Base-by-base conservation (phyloP, 1,140 invertebrate species). In the Schlechtendalia chinensis region DNA sequence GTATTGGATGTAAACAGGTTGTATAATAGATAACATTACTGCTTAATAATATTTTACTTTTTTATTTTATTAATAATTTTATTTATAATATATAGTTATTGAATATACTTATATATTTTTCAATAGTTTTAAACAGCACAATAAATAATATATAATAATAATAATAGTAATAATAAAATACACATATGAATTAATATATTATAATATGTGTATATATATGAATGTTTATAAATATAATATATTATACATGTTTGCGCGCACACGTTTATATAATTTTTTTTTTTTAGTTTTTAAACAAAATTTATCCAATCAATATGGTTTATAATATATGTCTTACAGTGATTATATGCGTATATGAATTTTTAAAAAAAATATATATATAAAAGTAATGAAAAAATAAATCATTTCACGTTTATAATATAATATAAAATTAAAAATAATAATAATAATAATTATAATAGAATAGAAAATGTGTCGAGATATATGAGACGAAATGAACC, bases 331-430 rank as follows among this genome's bases (percentile, higher is more conserved):
- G n/a, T n/a, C n/a, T 39, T 61, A 19, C 45, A 59, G 8, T n/a
- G n/a, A n/a, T n/a, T 47, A 77, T 61, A 11, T 54, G 32, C 47
- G 29, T 77, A n/a, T n/a, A n/a, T n/a, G n/a, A n/a, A n/a, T n/a
- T n/a, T n/a, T n/a, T n/a, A n/a, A n/a, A n/a, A n/a, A n/a, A 39
- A 4, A 39, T 39, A 39, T 79, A 63, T 79, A 79, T 75, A 79
- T 63, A 79, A 61, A 79, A 79, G 47, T 79, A 77, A 79, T 79
- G 75, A 39, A 79, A 79, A 79, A 79, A 79, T 79, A 79, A 79
- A 79, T 79, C 39, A 59, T 75, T 79, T 61, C 12, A 79, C 61
- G 32, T 47, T 39, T 63, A 61, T 27, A 63, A 32, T 79, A 63
- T 61, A 61, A 47, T 79, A 63, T 63, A 79, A 79, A 79, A 79